Evolutionary conservation across 1,140 invertebrate species (phyloP).

Genomic region (Macrotrachela quadricornifera): DNA sequence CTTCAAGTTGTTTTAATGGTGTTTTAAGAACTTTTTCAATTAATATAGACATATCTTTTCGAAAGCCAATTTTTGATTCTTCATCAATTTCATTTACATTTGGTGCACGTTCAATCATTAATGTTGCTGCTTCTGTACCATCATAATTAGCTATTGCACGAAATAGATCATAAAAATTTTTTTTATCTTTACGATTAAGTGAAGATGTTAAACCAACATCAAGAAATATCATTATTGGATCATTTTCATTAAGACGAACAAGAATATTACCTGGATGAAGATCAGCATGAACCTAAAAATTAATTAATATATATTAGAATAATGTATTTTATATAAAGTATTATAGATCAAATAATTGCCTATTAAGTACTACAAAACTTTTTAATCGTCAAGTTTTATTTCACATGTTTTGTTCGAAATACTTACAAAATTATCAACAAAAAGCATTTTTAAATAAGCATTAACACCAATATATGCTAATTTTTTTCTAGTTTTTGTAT

Average conservation of each 20-base stretch:
- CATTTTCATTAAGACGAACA: conserved; percentile 15
- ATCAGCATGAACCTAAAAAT: conserved; percentile 31
- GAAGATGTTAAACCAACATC: no score
- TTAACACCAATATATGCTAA: conserved; percentile 32
- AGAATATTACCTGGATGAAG: conserved; percentile 32
- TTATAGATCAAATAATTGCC: no score
- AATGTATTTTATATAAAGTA: no score
- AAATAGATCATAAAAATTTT: no score
- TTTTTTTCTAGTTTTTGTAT: conserved; percentile 10
- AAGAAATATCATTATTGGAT: not conserved
- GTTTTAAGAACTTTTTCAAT: not conserved
- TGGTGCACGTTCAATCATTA: conserved; percentile 18
- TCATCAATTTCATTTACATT: conserved; percentile 1
- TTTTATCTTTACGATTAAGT: no score
- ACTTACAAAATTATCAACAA: conserved; percentile 28
- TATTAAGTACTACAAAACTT: no score
- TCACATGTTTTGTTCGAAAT: no score
- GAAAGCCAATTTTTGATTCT: conserved; percentile 1
- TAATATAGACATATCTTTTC: not conserved
- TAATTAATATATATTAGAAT: no score
- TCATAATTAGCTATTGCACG: conserved; percentile 24
- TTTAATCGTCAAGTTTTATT: no score
- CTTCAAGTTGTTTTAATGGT: conserved; percentile 25
- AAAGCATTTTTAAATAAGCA: conserved; percentile 35
- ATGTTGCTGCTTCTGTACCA: conserved; percentile 16